phyloP scores from a whole-genome alignment of 2,797 vertebrate species.

The Rhinoraja longicauda region DNA sequence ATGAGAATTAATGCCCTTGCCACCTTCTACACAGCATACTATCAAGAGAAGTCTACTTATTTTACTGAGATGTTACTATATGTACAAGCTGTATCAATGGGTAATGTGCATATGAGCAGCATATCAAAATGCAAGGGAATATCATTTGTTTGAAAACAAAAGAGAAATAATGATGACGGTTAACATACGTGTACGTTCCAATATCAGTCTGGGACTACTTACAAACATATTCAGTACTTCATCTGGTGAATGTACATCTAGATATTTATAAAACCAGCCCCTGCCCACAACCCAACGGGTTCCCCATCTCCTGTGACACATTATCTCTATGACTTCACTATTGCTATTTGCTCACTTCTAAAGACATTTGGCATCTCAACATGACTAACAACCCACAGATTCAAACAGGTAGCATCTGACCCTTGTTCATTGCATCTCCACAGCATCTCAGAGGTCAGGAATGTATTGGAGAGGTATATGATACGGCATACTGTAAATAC shows the following conservation, averaged over 20 bases:
- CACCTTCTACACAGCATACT: not conserved
- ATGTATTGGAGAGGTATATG: not conserved
- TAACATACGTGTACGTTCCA: not conserved
- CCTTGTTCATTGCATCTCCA: not conserved
- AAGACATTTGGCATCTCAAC: not conserved
- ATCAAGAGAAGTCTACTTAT: not conserved
- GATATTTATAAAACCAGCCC: too few relatives aligned
- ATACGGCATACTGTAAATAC: not conserved
- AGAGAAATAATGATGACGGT: not conserved
- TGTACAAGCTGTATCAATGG: not conserved
- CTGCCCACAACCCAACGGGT: not conserved
- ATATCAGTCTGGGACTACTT: not conserved
- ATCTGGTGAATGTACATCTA: not conserved
- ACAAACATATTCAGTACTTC: conserved; percentile 6
- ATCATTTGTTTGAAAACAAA: not conserved
- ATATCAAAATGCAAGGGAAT: too few relatives aligned
- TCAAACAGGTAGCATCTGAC: not conserved
- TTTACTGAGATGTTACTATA: not conserved
- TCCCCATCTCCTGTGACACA: not conserved
- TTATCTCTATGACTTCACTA: not conserved
- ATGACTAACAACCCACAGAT: not conserved
- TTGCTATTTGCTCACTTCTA: not conserved
- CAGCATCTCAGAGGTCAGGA: not conserved
- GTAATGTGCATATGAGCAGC: not conserved
- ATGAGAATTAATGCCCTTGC: conserved; percentile 2